These are phyloP conservation scores for Tetheella fluctuosa DNA, from an alignment of 2,888 invertebrate species.

Conservation along the genomic window DNA sequence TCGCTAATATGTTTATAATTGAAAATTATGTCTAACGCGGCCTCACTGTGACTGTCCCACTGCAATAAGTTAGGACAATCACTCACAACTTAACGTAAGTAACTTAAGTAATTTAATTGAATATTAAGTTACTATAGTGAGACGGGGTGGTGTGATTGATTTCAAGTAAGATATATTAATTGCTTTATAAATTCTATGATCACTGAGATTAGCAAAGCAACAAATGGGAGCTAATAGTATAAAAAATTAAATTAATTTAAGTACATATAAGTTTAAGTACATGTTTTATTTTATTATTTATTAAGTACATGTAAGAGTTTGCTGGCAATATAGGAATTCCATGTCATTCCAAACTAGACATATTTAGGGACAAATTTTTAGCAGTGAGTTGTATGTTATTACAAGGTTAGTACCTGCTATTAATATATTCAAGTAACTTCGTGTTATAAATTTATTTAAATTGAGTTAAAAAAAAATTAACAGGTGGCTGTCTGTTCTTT, in stretches of 20 bases:
- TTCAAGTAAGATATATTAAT: conserved; percentile 65
- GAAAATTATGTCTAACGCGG: conserved; percentile 48
- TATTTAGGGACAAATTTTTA: too few species aligned
- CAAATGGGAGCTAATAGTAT: conserved; percentile 32
- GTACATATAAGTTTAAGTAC: neutral
- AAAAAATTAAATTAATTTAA: neutral
- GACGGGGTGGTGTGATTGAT: conserved; percentile 54
- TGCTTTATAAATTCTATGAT: conserved; percentile 56
- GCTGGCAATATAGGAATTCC: neutral
- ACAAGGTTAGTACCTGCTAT: too few species aligned
- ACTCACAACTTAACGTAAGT: conserved; percentile 38
- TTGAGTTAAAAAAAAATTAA: neutral
- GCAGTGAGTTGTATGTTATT: too few species aligned
- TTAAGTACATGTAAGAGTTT: neutral
- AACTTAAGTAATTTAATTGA: conserved; percentile 70
- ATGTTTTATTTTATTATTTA: neutral
- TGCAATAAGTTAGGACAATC: conserved; percentile 43
- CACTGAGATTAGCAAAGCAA: conserved; percentile 56
- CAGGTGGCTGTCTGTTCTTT: neutral
- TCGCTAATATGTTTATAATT: conserved; percentile 70
- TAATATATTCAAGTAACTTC: too few species aligned
- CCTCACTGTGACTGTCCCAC: conserved; percentile 41
- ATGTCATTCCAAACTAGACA: neutral
- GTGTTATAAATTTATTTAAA: too few species aligned
- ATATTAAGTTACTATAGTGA: conserved; percentile 64